Evolutionary conservation across 2,113 vertebrate genomes (phyloP).

Genomic region (Mugil cephalus): DNA sequence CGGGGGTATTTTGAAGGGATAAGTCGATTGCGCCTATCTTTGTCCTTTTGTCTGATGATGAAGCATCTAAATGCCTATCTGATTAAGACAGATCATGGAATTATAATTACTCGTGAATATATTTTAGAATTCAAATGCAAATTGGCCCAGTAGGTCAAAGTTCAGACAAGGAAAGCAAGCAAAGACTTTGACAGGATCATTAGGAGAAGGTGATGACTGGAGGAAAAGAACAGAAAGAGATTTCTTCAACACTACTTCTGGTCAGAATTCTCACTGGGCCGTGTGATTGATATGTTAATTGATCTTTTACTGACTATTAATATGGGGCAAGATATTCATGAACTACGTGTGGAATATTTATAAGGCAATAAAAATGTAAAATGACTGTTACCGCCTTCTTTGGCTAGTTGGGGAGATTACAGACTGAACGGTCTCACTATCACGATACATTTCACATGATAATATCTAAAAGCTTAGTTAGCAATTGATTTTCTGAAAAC

Average conservation of each 20-base stretch:
- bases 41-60: constrained; percentile 7
- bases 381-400: constrained; percentile 49
- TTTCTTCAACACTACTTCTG: constrained; percentile 31
- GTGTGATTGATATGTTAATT: constrained; percentile 81
- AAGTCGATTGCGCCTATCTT: background rate
- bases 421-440: constrained; percentile 8
- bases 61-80: background rate
- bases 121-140: constrained; percentile 74
- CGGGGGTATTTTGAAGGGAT: background rate
- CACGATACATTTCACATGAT: constrained; percentile 31
- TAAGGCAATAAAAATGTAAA: constrained; percentile 80
- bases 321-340: constrained; percentile 78
- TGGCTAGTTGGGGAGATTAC: constrained; percentile 10
- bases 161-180: constrained; percentile 54
- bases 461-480: constrained; percentile 1
- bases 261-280: constrained; percentile 58
- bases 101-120: constrained; percentile 54
- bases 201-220: constrained; percentile 50
- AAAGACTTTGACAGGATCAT: constrained; percentile 55
- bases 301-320: constrained; percentile 81
- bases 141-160: constrained; percentile 63
- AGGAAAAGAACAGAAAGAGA: constrained; percentile 25
- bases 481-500: background rate
- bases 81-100: constrained; percentile 16
- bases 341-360: constrained; percentile 77